These are phyloP conservation scores for Buceros bicornis DNA, from an alignment of 2,797 vertebrate species.

Conservation along the genomic window DNA sequence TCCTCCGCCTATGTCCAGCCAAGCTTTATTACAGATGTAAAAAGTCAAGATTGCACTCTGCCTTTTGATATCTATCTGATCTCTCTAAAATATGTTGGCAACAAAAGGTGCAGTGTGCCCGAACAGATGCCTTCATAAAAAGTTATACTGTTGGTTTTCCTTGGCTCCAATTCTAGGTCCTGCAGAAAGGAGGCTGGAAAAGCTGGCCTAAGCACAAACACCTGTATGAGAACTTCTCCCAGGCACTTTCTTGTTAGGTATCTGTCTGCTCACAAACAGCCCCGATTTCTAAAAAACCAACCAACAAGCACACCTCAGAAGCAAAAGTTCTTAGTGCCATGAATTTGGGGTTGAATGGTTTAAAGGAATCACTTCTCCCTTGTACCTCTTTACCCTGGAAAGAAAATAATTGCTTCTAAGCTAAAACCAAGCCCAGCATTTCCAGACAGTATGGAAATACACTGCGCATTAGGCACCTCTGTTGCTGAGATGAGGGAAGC, in stretches of 20 bases:
- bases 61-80: neutral
- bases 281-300: neutral
- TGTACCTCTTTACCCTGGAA: neutral
- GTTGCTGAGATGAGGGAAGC: neutral
- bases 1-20: neutral
- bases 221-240: neutral
- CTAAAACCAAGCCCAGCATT: neutral
- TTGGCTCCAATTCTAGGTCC: neutral
- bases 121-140: neutral
- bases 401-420: neutral
- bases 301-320: neutral
- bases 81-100: neutral
- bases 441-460: neutral
- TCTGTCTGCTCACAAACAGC: neutral
- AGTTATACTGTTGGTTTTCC: neutral
- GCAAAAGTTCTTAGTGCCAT: neutral
- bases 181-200: neutral
- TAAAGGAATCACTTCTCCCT: neutral
- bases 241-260: neutral
- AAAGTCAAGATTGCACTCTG: neutral
- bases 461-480: neutral
- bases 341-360: neutral
- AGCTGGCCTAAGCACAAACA: rapidly evolving
- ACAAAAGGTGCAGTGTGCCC: neutral
- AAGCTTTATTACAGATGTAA: neutral